Conservation (phyloP, 1,140 invertebrate species). For the Lutraria rhynchaena region DNA sequence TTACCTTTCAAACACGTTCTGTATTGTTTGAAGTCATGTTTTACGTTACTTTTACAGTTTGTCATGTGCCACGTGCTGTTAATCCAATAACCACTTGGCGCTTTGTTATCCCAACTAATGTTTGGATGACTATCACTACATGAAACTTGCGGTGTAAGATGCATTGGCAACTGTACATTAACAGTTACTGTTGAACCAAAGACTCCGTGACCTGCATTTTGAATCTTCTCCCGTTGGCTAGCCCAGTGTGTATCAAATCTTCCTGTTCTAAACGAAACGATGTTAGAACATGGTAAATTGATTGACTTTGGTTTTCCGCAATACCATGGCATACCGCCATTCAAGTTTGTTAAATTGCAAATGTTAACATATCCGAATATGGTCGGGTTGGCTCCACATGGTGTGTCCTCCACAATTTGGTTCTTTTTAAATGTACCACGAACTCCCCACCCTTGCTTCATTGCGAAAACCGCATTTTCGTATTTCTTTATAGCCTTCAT, state of each 20-base stretch:
- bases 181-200: not conserved
- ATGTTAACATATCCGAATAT: conserved; percentile 7
- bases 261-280: conserved; percentile 11
- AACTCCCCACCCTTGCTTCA: conserved; percentile 18
- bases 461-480: conserved; percentile 23
- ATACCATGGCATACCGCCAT: conserved; percentile 48
- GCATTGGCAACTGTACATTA: not conserved
- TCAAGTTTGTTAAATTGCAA: conserved; percentile 44
- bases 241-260: conserved; percentile 1
- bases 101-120: conserved; percentile 7
- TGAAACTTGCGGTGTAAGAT: not conserved
- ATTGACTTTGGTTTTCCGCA: conserved; percentile 35
- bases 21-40: not conserved
- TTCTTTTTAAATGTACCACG: conserved; percentile 15
- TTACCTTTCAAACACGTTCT: conserved; percentile 35
- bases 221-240: not conserved
- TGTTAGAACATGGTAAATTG: conserved; percentile 13
- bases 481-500: conserved; percentile 11
- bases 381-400: conserved; percentile 11
- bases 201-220: conserved; percentile 17
- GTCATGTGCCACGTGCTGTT: conserved; percentile 17
- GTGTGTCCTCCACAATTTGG: conserved; percentile 7
- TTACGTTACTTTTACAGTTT: conserved; percentile 11
- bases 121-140: not conserved
- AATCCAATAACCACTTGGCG: conserved; percentile 28